Base-by-base conservation (phyloP, 2,797 vertebrate species). In the Podarcis siculus region DNA sequence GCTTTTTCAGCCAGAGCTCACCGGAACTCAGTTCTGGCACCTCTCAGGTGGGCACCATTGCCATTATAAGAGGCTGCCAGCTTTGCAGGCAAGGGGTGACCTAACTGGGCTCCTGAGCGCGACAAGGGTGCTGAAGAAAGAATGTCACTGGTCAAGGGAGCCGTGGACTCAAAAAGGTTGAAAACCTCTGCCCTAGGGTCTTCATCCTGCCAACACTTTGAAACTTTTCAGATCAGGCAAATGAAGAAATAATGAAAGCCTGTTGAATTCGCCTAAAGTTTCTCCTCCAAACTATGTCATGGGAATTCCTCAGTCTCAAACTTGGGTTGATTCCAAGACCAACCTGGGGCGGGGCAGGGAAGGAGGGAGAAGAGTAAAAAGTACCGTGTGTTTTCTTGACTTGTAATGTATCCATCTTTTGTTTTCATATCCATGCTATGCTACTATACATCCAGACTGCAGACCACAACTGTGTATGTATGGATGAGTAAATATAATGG, bases 401-500 rank as follows among this genome's bases (percentile, higher is more conserved):
- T 84, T 84, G 76, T 90, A 85, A 87, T 81, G 78, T 90, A 80
- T 81, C 82, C 82, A 87, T 87, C 69, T 90, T 90, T 87, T 90
- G 78, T 87, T 90, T 87, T 90, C 86, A 87, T 82, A 87, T 77
- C 61, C 83, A 87, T 85, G 78, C 78, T 90, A 85, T 89, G 84
- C 88, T 89, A 69, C 88, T 89, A 86, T 86, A 89, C 88, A 89
- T 89, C 88, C 88, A 89, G 88, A 76, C 88, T 89, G 84, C 88
- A 89, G 88, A 89, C 88, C 88, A 87, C 86, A 90, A 90, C 77
- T 84, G 86, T 87, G 86, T 90, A 90, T 90, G 82, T 90, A 87
- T 90, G 83, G 78, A 89, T 76, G 78, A 89, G 78, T 89, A 89
- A 85, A 81, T 82, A 81, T 69, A 82, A 69, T 86, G 72, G 61